Evolutionary conservation across 2,113 vertebrate species (phyloP), one percentile per base, ranked within the genome.

Genomic region (Emydura subglobosa): DNA sequence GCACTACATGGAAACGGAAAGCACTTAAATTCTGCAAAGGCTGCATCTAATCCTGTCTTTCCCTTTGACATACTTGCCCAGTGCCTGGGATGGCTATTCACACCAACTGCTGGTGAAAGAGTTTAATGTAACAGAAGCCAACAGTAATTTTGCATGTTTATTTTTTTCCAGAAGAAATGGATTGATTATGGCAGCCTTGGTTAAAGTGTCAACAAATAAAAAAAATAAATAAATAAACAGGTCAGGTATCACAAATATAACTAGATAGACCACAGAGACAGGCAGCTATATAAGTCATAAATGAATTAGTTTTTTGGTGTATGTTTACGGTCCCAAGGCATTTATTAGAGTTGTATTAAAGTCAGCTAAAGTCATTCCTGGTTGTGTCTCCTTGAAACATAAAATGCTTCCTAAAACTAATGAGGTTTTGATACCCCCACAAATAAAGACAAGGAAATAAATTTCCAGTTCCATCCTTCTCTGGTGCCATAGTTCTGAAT

Each of bases 331-430:
- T 9, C 68, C 31, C 34, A 2, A 29, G 55, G 65, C 0, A 85
- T 87, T 74, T 87, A 82, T 57, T 49, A 12, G 13, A 29, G 7
- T 44, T 87, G 55, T 2, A 57, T 2, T 54, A 34, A 88, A 57
- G 29, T 86, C 19, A 79, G 4, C n/a, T n/a, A n/a, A n/a, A n/a
- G n/a, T 76, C 79, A 90, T 83, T 89, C 51, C 39, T 90, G 4
- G 44, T 25, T 54, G 42, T 93, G 11, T 25, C 11, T 94, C 59
- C 50, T 86, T 82, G 78, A 96, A 92, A 92, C 47, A 93, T 51
- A 55, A 78, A 91, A 79, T 13, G 5, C 27, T 86, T 95, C 90
- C 50, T 55, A 87, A 92, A 80, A 88, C 13, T 51, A 87, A 79
- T 25, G 2, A 80, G 1, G 1, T 81, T 79, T 39, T 54, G 0